Conservation (phyloP, 2,888 invertebrate species). For the Yponomeuta evonymella region DNA sequence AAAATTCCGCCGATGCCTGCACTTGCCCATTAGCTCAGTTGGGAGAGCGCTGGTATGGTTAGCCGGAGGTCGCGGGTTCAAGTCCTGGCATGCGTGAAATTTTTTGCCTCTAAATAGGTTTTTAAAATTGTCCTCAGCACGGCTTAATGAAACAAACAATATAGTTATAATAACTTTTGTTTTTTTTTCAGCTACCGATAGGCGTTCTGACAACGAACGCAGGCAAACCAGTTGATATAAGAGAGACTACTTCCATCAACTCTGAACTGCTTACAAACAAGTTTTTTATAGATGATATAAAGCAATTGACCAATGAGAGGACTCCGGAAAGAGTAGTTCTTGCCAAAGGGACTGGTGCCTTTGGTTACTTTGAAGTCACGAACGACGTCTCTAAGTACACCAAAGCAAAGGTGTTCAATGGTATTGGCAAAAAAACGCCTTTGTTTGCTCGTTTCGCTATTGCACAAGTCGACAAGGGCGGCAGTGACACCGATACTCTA, state of each 20-base stretch:
- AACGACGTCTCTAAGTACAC: slow-evolving; percentile 81
- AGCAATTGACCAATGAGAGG: slow-evolving; percentile 86
- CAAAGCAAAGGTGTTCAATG: slow-evolving; percentile 76
- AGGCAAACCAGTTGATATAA: slow-evolving; percentile 83
- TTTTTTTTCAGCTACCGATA: slow-evolving; percentile 30
- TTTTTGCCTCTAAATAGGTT: too few species aligned
- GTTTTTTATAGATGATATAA: slow-evolving; percentile 80
- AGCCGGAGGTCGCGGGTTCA: too few species aligned
- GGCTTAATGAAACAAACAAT: too few species aligned
- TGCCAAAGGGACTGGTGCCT: slow-evolving; percentile 92
- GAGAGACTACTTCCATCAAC: slow-evolving; percentile 83
- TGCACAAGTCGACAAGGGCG: slow-evolving; percentile 78
- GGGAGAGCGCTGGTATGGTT: too few species aligned
- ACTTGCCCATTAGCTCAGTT: too few species aligned
- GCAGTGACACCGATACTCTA: slow-evolving; percentile 70
- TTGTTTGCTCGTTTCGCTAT: slow-evolving; percentile 75
- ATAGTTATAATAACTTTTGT: too few species aligned
- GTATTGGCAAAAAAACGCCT: slow-evolving; percentile 76
- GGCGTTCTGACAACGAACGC: slow-evolving; percentile 79
- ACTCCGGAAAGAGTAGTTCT: slow-evolving; percentile 94
- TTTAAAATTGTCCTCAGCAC: too few species aligned
- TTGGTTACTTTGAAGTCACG: slow-evolving; percentile 88
- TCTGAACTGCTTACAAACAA: slow-evolving; percentile 84
- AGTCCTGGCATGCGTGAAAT: too few species aligned
- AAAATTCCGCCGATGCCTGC: too few species aligned